A percentile compares a stretch with the other conserved stretches of the same genome.
These are phyloP conservation scores for Synanthedon myopaeformis DNA, from an alignment of 2,888 invertebrate genomes.

Conservation along the genomic window DNA sequence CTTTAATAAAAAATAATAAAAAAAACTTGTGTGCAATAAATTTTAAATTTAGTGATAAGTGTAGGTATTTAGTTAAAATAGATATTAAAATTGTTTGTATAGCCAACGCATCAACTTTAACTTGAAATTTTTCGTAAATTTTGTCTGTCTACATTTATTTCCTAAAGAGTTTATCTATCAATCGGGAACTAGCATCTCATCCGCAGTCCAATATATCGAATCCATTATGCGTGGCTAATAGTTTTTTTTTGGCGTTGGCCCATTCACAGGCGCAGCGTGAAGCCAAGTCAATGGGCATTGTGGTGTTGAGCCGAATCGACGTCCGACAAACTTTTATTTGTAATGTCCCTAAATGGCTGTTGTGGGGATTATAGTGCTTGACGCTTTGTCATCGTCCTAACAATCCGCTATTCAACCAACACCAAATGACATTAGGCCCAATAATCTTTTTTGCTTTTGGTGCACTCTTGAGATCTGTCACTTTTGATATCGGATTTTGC, in stretches of 20 bases:
- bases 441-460: slow-evolving; percentile 24
- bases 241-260: slow-evolving; percentile 57
- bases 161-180: slow-evolving; percentile 21
- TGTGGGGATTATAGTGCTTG: slow-evolving; percentile 58
- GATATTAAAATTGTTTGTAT: not conserved
- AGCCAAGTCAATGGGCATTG: slow-evolving; percentile 62
- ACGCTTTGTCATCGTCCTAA: slow-evolving; percentile 45
- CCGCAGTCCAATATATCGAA: slow-evolving; percentile 36
- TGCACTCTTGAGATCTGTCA: slow-evolving; percentile 54
- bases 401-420: slow-evolving; percentile 33
- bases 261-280: slow-evolving; percentile 65
- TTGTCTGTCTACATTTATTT: not conserved
- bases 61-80: no score
- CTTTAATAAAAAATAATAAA: no score
- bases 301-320: slow-evolving; percentile 35
- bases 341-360: slow-evolving; percentile 65
- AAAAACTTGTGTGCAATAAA: no score
- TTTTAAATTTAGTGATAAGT: no score
- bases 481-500: slow-evolving; percentile 45
- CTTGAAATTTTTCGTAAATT: not conserved
- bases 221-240: slow-evolving; percentile 66
- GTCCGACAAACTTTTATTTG: slow-evolving; percentile 63
- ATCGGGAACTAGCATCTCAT: slow-evolving; percentile 41
- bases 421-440: slow-evolving; percentile 29
- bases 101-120: not conserved